Base-by-base conservation (phyloP, 2,797 vertebrate genomes). In the Lutjanus argentimaculatus region DNA sequence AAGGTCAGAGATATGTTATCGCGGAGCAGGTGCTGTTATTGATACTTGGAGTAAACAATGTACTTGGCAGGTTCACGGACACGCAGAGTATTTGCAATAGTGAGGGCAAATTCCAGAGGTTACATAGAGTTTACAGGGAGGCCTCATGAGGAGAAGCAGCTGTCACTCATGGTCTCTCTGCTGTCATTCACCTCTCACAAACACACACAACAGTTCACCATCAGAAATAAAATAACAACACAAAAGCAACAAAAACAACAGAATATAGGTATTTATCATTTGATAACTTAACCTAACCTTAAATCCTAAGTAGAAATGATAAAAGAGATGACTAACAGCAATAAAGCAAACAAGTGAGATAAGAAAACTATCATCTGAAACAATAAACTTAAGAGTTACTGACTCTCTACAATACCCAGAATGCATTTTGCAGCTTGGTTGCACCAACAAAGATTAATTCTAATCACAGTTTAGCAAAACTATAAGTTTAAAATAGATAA, bases 91-190 rank as follows among this genome's bases (percentile, higher is more conserved):
- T 36, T 2, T 36, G 30, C 4, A 36, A 36, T 46, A 15, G 10
- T 11, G 46, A 65, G 86, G 77, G 66, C 85, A 86, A 88, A 89
- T 49, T 91, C 88, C 90, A 88, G 19, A 81, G 76, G 74, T 80
- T 8, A 77, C 45, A 9, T 7, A 0, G 43, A 55, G 77, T 83
- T 74, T 22, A 78, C 58, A 71, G 14, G 19, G 7, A 46, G 7
- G n/a, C 1, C 0, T 5, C 65, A 43, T 15, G 16, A 68, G n/a
- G 46, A 21, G 53, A 84, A 79, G 48, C 59, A 67, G 9, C 22
- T 8, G 0, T 49, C 17, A 21, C n/a, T 49, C 17, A 45, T 16
- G n/a, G 8, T 21, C 45, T 12, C 51, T 65, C 51, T 67, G 30
- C 25, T 36, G 1, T 43, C 10, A 19, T 42, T 53, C 14, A 57